These are phyloP conservation scores for Drosophila triauraria DNA, from an alignment of 1,140 invertebrate genomes.

Conservation along the genomic window DNA sequence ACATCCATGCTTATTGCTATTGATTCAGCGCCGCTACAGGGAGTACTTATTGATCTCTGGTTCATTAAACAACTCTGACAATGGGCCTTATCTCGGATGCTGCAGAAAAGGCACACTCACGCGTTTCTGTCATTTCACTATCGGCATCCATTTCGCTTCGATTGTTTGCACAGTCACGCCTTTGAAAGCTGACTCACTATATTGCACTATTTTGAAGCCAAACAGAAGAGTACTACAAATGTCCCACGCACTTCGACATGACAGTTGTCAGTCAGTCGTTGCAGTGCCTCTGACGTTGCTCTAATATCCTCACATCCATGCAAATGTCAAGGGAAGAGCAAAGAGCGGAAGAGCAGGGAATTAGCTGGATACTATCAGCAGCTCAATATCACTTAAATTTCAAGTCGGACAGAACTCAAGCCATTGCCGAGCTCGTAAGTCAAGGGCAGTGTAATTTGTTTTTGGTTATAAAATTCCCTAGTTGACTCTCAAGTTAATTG, in stretches of 20 bases:
- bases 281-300: conserved; percentile 21
- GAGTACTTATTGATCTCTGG: conserved; percentile 22
- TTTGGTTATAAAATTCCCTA: background rate
- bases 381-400: background rate
- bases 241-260: background rate
- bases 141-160: conserved; percentile 18
- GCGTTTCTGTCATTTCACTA: conserved; percentile 15
- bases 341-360: background rate
- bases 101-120: conserved; percentile 11
- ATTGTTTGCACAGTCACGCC: conserved; percentile 21
- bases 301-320: background rate
- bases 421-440: background rate
- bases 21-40: background rate
- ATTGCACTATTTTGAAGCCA: conserved; percentile 20
- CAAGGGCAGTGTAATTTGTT: background rate
- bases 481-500: background rate
- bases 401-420: background rate
- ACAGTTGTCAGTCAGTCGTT: conserved; percentile 15
- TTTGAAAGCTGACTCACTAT: conserved; percentile 8
- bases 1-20: conserved; percentile 4
- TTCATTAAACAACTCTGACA: conserved; percentile 12
- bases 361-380: background rate
- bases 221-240: background rate
- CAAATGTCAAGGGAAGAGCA: background rate
- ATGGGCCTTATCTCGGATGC: conserved; percentile 9